Conservation (phyloP, 2,888 invertebrate genomes). For the Platycheirus albimanus region DNA sequence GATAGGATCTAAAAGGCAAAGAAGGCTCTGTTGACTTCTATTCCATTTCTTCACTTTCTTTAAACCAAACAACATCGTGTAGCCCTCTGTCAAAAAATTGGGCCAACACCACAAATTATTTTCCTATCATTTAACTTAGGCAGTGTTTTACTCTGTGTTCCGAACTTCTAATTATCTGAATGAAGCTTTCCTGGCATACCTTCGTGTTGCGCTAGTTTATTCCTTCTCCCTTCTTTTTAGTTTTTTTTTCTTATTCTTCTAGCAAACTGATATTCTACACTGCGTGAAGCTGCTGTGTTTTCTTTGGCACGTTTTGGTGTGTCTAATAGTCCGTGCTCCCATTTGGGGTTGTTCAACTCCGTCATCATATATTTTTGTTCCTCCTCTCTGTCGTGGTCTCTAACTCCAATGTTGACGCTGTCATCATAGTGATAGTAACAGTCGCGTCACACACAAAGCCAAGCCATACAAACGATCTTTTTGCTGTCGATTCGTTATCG, state of each 20-base stretch:
- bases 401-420: slow-evolving; percentile 32
- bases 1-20: too few species aligned
- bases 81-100: too few species aligned
- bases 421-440: slow-evolving; percentile 42
- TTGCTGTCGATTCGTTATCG: slow-evolving; percentile 8
- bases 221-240: slow-evolving; percentile 40
- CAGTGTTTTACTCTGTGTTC: neutral
- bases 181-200: slow-evolving; percentile 38
- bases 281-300: slow-evolving; percentile 28
- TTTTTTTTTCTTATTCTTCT: slow-evolving; percentile 7
- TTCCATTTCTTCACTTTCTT: too few species aligned
- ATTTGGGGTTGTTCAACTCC: slow-evolving; percentile 71
- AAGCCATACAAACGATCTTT: slow-evolving; percentile 14
- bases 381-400: slow-evolving; percentile 39
- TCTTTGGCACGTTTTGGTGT: slow-evolving; percentile 54
- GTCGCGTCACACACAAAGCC: slow-evolving; percentile 17
- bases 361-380: slow-evolving; percentile 53
- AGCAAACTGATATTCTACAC: slow-evolving; percentile 49
- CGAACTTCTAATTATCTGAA: neutral
- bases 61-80: too few species aligned
- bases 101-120: too few species aligned
- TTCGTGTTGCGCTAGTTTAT: slow-evolving; percentile 41
- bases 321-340: slow-evolving; percentile 69
- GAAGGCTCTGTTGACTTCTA: too few species aligned
- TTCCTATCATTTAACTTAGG: too few species aligned